Conservation (phyloP, 2,888 invertebrate genomes). For the Tryphoninae sp. region DNA sequence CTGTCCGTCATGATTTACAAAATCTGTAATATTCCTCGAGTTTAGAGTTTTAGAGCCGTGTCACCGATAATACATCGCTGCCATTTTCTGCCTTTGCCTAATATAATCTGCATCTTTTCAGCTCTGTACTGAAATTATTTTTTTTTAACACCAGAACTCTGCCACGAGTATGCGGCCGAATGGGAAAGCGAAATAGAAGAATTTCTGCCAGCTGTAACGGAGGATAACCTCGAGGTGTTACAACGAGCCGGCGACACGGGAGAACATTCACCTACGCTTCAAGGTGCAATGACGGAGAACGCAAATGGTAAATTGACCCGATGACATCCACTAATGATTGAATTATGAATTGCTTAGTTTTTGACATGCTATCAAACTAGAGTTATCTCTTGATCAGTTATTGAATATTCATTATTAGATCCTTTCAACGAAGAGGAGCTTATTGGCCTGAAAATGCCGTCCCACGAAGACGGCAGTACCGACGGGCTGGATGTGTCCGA, state of each 20-base stretch:
- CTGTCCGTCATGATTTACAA: too few relatives aligned
- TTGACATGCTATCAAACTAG: not conserved
- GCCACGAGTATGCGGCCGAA: slow-evolving; percentile 68
- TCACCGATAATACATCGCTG: not conserved
- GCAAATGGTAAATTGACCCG: slow-evolving; percentile 70
- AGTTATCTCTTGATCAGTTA: slow-evolving; percentile 1
- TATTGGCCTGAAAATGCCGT: slow-evolving; percentile 77
- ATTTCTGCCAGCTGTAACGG: slow-evolving; percentile 79
- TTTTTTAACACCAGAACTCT: slow-evolving; percentile 38
- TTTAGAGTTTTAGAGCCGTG: too few relatives aligned
- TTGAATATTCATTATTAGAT: slow-evolving; percentile 68
- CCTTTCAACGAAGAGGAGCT: slow-evolving; percentile 78
- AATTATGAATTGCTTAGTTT: not conserved
- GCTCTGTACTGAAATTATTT: not conserved
- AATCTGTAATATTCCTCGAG: too few relatives aligned
- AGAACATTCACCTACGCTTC: slow-evolving; percentile 77
- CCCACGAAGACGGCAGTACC: slow-evolving; percentile 79
- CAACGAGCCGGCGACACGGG: slow-evolving; percentile 79
- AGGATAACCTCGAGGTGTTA: slow-evolving; percentile 79
- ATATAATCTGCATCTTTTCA: not conserved
- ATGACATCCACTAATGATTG: not conserved
- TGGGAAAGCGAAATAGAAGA: slow-evolving; percentile 81
- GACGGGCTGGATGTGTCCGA: slow-evolving; percentile 79
- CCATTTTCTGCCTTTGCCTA: not conserved
- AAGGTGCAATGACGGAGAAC: slow-evolving; percentile 72